Base-by-base conservation (phyloP, 2,888 invertebrate genomes). In the Perdita meconis region DNA sequence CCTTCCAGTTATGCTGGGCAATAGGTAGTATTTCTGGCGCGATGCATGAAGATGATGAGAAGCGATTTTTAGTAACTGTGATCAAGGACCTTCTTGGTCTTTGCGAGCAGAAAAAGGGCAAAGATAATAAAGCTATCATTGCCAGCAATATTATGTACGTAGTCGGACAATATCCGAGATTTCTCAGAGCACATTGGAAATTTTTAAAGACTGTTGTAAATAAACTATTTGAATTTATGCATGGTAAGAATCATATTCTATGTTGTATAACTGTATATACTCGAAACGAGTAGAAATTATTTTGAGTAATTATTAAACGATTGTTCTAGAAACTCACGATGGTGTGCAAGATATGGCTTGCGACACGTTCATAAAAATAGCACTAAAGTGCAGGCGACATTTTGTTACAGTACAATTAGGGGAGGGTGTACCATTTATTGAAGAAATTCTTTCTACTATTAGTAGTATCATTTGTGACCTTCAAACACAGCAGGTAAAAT, bases 131-230 rank as follows among this genome's bases (percentile, higher is more conserved):
- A 93, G 99, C 99, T 72, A 99, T 99, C 85, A 99, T 99, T 90
- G 99, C 99, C 16, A 99, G 99, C 82, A 99, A 99, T 93, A 99
- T 99, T 81, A 99, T 99, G 99, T 99, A 99, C 93, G 99, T 99
- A 74, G 99, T 99, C 65, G 99, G 99, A 2, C 99, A 99, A 93
- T 99, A 99, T 93, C 99, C 99, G 53, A 94, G 99, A 74, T 99
- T 99, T 93, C 94, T 99, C 78, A 94, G 98, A 87, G 99, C 98
- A n/a, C 99, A 99, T 93, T 99, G 99, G 99, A 98, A 98, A 92
- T 99, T 99, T 93, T 94, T 99, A 81, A 99, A 99, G 94, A 99
- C 99, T 61, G 99, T 99, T 90, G 99, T 99, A 76, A 99, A 99
- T 94, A 99, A 99, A 94, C 95, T 99, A 70, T 99, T 99, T 94